Percentiles rank a stretch among this genome's conserved stretches.
phyloP scores from a whole-genome alignment of 1,140 invertebrate species.

The Sarcophaga peregrina region DNA sequence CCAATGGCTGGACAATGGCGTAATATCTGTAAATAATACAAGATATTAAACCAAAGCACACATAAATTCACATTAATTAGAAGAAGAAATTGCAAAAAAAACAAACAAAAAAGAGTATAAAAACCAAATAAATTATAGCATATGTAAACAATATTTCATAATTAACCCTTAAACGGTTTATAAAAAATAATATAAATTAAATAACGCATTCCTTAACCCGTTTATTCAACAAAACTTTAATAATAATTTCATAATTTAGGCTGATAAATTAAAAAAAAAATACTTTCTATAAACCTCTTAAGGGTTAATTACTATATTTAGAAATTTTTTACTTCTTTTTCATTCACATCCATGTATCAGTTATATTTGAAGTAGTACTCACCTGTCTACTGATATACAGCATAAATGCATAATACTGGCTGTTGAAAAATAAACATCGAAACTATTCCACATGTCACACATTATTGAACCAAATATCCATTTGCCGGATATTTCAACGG shows the following conservation, averaged over 20 bases:
- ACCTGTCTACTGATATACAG: slow-evolving; percentile 85
- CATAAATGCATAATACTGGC: slow-evolving; percentile 88
- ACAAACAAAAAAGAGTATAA: no score
- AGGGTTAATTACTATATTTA: not conserved
- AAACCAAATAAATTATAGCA: not conserved
- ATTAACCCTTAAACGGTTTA: not conserved
- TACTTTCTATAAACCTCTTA: no score
- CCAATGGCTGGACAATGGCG: slow-evolving; percentile 88
- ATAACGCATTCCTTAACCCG: no score
- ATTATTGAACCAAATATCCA: slow-evolving; percentile 93
- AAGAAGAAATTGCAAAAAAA: not conserved
- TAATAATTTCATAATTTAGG: no score
- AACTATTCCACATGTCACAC: slow-evolving; percentile 95
- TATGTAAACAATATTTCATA: not conserved
- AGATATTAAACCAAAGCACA: not conserved
- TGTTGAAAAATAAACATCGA: slow-evolving; percentile 95
- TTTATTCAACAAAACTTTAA: no score
- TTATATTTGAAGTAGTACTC: slow-evolving; percentile 23
- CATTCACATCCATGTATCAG: not conserved
- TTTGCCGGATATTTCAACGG: slow-evolving; percentile 80
- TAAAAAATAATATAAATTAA: not conserved
- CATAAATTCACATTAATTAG: not conserved
- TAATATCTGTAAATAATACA: slow-evolving; percentile 74
- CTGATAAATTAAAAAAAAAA: no score
- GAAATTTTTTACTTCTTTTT: no score